Percentiles rank a stretch among this genome's conserved stretches.
Conservation (phyloP, 2,797 vertebrate species). For the Schizopygopsis malacanthus region DNA sequence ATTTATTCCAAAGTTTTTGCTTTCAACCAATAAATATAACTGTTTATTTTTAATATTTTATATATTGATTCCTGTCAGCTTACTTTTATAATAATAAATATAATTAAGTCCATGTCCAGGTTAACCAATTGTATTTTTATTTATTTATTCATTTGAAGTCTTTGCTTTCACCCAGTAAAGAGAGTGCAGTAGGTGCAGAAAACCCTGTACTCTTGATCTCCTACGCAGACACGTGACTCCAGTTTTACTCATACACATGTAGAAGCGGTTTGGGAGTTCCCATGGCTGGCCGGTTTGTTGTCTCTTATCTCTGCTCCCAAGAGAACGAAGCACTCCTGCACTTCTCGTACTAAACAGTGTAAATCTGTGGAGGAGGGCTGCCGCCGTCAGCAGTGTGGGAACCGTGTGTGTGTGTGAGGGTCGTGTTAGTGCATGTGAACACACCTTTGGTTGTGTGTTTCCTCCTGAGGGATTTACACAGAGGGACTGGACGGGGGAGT, state of each 20-base stretch:
- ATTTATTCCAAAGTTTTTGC: no score
- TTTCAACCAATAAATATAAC: background rate
- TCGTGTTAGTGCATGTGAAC: background rate
- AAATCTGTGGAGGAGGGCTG: constrained; percentile 7
- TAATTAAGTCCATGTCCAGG: no score
- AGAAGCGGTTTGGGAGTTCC: constrained; percentile 43
- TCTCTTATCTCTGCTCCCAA: constrained; percentile 47
- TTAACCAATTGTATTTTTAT: background rate
- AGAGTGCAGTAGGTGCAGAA: background rate
- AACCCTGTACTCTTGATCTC: background rate
- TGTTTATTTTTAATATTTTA: background rate
- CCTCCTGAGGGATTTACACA: background rate
- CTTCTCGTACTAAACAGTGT: constrained; percentile 6
- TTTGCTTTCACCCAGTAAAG: background rate
- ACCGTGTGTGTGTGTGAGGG: background rate
- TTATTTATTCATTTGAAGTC: background rate
- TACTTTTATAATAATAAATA: background rate
- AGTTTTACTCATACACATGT: constrained; percentile 7
- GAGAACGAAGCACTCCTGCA: constrained; percentile 15
- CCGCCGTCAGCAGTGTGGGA: constrained; percentile 14
- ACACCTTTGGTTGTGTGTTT: constrained; percentile 15
- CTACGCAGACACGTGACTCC: background rate
- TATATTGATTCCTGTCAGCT: background rate
- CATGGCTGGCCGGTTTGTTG: constrained; percentile 26
- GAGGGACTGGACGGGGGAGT: background rate